These are phyloP conservation scores for Dascyllus trimaculatus DNA, from an alignment of 2,113 vertebrate species.

Conservation along the genomic window DNA sequence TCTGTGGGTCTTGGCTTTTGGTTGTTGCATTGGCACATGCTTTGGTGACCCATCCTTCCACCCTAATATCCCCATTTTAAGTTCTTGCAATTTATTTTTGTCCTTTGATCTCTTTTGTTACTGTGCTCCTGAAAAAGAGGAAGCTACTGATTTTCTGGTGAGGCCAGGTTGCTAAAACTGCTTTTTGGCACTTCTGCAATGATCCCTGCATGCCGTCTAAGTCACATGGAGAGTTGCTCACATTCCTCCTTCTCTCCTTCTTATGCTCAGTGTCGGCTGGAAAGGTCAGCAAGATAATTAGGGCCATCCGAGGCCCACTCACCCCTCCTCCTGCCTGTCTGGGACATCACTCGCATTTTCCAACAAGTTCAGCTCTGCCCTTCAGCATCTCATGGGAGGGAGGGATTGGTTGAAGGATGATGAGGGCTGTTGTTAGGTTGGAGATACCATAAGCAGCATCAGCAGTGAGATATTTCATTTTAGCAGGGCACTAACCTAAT, in stretches of 20 bases:
- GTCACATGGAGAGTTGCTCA: slow-evolving; percentile 33
- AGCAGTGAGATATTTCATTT: slow-evolving; percentile 81
- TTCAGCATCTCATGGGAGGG: slow-evolving; percentile 30
- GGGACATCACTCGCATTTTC: slow-evolving; percentile 34
- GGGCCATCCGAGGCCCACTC: slow-evolving; percentile 37
- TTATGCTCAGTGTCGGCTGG: slow-evolving; percentile 20
- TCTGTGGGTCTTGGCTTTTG: too few relatives aligned
- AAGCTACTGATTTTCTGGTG: not conserved
- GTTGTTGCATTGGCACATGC: too few relatives aligned
- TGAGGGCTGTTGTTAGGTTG: not conserved
- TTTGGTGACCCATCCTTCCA: too few relatives aligned
- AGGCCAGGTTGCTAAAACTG: not conserved
- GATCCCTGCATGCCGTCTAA: slow-evolving; percentile 26
- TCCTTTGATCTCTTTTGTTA: too few relatives aligned
- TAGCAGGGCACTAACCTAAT: slow-evolving; percentile 81
- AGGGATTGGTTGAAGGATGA: not conserved
- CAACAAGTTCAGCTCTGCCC: slow-evolving; percentile 16
- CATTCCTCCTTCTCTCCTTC: slow-evolving; percentile 13
- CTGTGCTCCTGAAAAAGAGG: too few relatives aligned
- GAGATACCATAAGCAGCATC: slow-evolving; percentile 42
- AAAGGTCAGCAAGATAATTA: slow-evolving; percentile 69
- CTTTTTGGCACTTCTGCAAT: not conserved
- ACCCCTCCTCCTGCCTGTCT: slow-evolving; percentile 28
- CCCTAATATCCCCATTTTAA: too few relatives aligned
- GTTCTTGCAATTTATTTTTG: too few relatives aligned